Evolutionary conservation across 2,113 vertebrate genomes (phyloP).

Genomic region (Murina feae): DNA sequence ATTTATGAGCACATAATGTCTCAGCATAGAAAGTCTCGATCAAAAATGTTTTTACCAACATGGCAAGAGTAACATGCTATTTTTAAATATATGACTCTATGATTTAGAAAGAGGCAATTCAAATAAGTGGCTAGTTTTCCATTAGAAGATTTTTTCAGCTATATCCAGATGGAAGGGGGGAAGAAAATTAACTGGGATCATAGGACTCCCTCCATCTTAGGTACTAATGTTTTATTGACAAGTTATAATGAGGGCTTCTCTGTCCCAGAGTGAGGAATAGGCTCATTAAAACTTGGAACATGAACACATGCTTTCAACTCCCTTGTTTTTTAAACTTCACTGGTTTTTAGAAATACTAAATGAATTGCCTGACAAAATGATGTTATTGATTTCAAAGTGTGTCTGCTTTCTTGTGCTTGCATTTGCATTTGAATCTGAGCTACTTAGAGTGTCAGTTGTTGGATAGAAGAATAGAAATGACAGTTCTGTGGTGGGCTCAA

Average conservation of each 20-base stretch:
- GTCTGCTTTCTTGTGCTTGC: constrained; percentile 65
- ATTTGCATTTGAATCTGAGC: constrained; percentile 76
- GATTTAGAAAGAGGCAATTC: constrained; percentile 35
- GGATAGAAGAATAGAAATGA: constrained; percentile 65
- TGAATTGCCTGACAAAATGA: constrained; percentile 74
- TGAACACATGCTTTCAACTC: constrained; percentile 62
- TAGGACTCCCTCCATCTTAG: constrained; percentile 57
- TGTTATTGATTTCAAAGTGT: constrained; percentile 73
- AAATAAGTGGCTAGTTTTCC: constrained; percentile 43
- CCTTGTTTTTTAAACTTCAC: constrained; percentile 72
- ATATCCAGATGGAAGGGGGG: constrained; percentile 29
- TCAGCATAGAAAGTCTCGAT: neutral
- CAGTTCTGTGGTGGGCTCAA: constrained; percentile 56
- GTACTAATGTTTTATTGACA: constrained; percentile 61
- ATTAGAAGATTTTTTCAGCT: constrained; percentile 56
- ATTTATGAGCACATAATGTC: constrained; percentile 31
- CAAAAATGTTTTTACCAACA: constrained; percentile 20
- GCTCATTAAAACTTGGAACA: constrained; percentile 67
- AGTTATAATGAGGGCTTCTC: constrained; percentile 69
- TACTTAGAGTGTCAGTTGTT: constrained; percentile 67
- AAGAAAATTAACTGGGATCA: constrained; percentile 61
- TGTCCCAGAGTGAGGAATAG: constrained; percentile 52
- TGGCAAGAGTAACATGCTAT: neutral
- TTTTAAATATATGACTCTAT: constrained; percentile 36
- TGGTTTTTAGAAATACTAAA: constrained; percentile 73